These are phyloP conservation scores for Theretra japonica DNA, from an alignment of 2,888 invertebrate species.

Conservation along the genomic window DNA sequence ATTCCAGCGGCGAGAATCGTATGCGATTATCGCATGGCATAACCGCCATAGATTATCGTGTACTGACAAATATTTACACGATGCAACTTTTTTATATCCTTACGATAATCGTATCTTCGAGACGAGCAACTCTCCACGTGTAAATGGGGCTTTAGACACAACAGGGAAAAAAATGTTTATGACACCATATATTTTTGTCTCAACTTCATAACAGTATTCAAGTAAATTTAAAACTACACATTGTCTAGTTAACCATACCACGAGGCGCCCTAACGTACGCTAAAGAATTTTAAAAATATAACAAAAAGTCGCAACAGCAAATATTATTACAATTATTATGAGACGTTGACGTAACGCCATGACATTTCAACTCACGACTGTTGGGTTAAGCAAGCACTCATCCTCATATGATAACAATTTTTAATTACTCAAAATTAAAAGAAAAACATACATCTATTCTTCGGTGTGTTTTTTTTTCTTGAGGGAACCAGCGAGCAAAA, in stretches of 20 bases:
- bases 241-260: conserved; percentile 53
- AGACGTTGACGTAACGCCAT: conserved; percentile 42
- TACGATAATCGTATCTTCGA: too few relatives aligned
- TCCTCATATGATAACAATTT: too few relatives aligned
- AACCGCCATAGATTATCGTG: too few relatives aligned
- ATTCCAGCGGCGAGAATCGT: too few relatives aligned
- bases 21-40: too few relatives aligned
- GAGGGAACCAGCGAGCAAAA: not conserved
- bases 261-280: conserved; percentile 42
- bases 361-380: not conserved
- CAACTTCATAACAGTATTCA: conserved; percentile 53
- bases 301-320: conserved; percentile 61
- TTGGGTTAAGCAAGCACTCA: not conserved
- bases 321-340: conserved; percentile 35
- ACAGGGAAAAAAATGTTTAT: too few relatives aligned
- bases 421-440: not conserved
- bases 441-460: too few relatives aligned
- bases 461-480: too few relatives aligned
- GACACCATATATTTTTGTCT: conserved; percentile 35
- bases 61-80: too few relatives aligned
- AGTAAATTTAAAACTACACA: conserved; percentile 51
- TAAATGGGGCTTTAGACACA: too few relatives aligned
- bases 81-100: too few relatives aligned
- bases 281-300: conserved; percentile 39
- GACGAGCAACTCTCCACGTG: too few relatives aligned